Evolutionary conservation across 2,888 invertebrate genomes (phyloP), one percentile per base, ranked within the genome.

Genomic region (Polymixis lichenea): DNA sequence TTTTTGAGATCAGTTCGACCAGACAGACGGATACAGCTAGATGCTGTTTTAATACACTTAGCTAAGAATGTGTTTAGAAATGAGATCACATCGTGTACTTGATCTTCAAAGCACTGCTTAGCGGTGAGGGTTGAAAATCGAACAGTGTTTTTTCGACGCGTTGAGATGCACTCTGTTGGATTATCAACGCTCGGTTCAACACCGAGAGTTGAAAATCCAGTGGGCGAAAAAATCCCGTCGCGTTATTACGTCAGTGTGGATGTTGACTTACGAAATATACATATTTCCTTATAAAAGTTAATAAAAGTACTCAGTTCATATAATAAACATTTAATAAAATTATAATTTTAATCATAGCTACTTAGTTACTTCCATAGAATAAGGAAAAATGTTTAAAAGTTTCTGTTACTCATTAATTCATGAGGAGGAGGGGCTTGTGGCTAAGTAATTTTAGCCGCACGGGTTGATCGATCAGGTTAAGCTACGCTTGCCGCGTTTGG

Each of bases 261-360:
- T 1, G 13, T 46, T 3, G 43, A 46, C 3, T 46, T 46, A 46
- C 1, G 4, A 4, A 9, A 67, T 3, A 46, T 55, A 38, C 38
- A 19, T 22, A 51, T 28, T 43, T 72, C 5, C 53, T 17, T 38
- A 51, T 7, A 7, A 2, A n/a, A 25, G 6, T 19, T 55, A 55
- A 22, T 64, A 75, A 13, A 46, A 46, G 11, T 22, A 38, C 5
- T 7, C 15, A 19, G 19, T 46, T 17, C 7, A 43, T 43, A 15
- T 55, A 49, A 51, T 28, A 38, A 43, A 51, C 8, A 77, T n/a
- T 56, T 7, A 76, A n/a, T 65, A 15, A 73, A 73, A 28, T 58
- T 5, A 8, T 49, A 6, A 68, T 17, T 25, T 13, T 28, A 22
- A 9, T 46, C 4, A 72, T 13, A 17, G 11, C 15, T 22, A 15